phyloP scores from a whole-genome alignment of 2,888 invertebrate genomes.

The Hyppa rectilinea region DNA sequence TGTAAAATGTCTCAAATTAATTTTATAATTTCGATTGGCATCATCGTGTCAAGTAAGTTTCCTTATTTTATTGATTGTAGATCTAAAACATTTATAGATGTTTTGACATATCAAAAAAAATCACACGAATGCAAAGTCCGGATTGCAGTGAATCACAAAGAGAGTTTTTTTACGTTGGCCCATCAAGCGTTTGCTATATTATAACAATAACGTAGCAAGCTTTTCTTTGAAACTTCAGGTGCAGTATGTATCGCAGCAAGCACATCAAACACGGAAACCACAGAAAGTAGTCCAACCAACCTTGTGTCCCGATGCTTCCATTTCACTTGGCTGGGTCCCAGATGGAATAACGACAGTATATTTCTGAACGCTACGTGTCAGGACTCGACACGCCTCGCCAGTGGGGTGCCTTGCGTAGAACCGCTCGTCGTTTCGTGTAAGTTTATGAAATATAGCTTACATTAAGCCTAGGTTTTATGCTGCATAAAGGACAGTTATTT shows the following conservation, averaged over 20 bases:
- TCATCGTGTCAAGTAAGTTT: slow-evolving; percentile 54
- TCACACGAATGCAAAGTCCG: neutral
- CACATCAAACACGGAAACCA: slow-evolving; percentile 18
- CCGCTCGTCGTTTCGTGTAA: slow-evolving; percentile 92
- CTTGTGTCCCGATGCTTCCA: slow-evolving; percentile 89
- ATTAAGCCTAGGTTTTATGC: neutral
- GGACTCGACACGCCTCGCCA: slow-evolving; percentile 87
- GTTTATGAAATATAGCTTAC: slow-evolving; percentile 61
- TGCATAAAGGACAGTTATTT: too few species aligned
- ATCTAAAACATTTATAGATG: neutral
- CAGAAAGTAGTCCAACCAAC: slow-evolving; percentile 49
- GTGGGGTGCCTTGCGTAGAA: slow-evolving; percentile 91
- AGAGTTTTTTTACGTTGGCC: neutral
- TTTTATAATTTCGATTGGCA: slow-evolving; percentile 31
- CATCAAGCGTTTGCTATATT: neutral
- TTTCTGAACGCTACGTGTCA: slow-evolving; percentile 90
- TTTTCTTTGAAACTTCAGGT: slow-evolving; percentile 62
- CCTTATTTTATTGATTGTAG: neutral
- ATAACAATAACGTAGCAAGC: neutral
- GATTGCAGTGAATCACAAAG: neutral
- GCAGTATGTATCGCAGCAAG: slow-evolving; percentile 67
- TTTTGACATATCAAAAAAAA: neutral
- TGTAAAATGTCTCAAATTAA: slow-evolving; percentile 34
- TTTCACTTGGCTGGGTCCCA: slow-evolving; percentile 93
- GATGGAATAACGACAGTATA: slow-evolving; percentile 89